phyloP scores from a whole-genome alignment of 2,797 vertebrate species.

The Picus viridis region DNA sequence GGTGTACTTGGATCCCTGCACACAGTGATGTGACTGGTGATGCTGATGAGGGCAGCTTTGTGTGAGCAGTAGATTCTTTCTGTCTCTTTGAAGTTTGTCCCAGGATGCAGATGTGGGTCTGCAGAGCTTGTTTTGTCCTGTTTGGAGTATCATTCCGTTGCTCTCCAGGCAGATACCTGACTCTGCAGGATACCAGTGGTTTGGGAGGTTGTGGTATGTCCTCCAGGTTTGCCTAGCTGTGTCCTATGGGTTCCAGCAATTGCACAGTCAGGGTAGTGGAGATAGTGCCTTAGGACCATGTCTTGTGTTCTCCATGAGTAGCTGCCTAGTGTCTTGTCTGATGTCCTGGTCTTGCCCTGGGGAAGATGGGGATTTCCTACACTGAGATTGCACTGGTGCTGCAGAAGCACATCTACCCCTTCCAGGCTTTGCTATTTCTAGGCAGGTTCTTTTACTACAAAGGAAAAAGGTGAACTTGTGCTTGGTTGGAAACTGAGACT shows the following conservation, averaged over 20 bases:
- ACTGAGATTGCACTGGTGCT: neutral
- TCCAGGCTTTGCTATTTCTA: neutral
- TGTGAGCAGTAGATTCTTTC: rapidly evolving
- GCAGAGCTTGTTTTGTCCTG: neutral
- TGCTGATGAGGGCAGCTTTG: neutral
- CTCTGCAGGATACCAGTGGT: neutral
- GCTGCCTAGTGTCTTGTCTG: neutral
- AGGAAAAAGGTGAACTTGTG: neutral
- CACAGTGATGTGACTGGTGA: neutral
- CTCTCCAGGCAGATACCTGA: neutral
- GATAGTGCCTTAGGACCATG: neutral
- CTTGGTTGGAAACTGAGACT: neutral
- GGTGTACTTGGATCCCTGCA: neutral
- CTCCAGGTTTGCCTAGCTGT: neutral
- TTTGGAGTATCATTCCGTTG: neutral
- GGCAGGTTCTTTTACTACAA: neutral
- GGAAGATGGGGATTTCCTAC: neutral
- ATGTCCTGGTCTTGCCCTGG: neutral
- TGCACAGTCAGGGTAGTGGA: neutral
- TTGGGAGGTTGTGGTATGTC: neutral
- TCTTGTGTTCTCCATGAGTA: neutral
- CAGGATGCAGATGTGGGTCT: neutral
- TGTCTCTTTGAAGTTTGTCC: neutral
- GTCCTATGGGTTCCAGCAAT: neutral
- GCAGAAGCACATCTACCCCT: neutral